Evolutionary conservation across 2,113 vertebrate species (phyloP).

Genomic region (Holacanthus passer): DNA sequence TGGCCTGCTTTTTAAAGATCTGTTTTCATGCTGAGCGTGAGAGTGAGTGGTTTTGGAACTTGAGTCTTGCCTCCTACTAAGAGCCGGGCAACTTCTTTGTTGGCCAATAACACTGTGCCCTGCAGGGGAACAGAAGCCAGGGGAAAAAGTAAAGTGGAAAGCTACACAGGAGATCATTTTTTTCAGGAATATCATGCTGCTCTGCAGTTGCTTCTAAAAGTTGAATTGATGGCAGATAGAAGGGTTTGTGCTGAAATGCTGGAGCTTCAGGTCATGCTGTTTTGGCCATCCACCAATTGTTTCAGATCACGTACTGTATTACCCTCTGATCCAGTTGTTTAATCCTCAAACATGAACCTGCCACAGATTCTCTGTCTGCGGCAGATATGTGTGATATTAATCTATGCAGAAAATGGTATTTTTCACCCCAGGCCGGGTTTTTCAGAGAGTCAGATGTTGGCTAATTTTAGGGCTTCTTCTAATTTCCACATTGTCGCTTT

Average conservation of each 20-base stretch:
- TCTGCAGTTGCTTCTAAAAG: conserved; percentile 44
- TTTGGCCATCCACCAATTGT: not conserved
- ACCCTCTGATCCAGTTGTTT: conserved; percentile 5
- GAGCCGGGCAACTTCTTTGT: conserved; percentile 59
- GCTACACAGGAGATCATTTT: conserved; percentile 30
- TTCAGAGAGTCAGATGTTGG: not conserved
- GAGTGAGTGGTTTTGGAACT: conserved; percentile 45
- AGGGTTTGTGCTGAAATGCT: conserved; percentile 8
- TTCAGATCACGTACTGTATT: not conserved
- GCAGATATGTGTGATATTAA: not conserved
- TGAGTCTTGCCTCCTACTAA: conserved; percentile 45
- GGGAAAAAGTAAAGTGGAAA: conserved; percentile 46
- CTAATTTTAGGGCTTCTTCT: not conserved
- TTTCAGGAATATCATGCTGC: conserved; percentile 57
- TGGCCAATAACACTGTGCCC: conserved; percentile 64
- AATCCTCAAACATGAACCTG: not conserved
- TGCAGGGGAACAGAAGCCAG: conserved; percentile 61
- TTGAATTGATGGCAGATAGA: conserved; percentile 31
- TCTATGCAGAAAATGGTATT: not conserved
- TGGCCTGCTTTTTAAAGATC: conserved; percentile 28
- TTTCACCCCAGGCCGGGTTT: not conserved
- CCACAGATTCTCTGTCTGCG: conserved; percentile 1
- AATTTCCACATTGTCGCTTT: not conserved
- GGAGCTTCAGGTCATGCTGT: not conserved
- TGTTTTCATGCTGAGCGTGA: conserved; percentile 22